Evolutionary conservation across 2,113 vertebrate genomes (phyloP), one percentile per base, ranked within the genome.

Genomic region (Eidolon helvum): DNA sequence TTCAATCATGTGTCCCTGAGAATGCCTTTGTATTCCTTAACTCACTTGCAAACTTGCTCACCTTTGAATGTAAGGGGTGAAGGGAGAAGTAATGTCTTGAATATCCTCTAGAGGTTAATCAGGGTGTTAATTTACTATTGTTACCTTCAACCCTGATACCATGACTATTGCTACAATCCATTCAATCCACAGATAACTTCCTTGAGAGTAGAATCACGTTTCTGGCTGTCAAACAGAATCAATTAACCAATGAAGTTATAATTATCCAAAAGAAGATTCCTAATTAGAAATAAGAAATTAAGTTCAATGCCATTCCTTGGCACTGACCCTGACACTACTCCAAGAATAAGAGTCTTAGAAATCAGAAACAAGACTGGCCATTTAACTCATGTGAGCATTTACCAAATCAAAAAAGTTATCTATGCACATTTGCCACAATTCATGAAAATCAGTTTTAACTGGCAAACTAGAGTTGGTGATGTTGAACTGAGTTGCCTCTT

Each of bases 181-280:
- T 59, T 88, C n/a, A 74, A 15, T 35, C 40, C 66, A 80, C 68
- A 94, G 66, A 94, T 61, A 86, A 78, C 35, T 86, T 94, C 45
- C 63, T 97, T 65, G 26, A 85, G 43, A 97, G 35, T 4, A 57
- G 65, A 96, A 14, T 90, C 84, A 94, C 14, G 5, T 4, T 53
- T 69, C 57, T 71, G 50, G 19, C 63, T 92, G 91, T 91, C 91
- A 96, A 83, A 72, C 26, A 88, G 71, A 78, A 90, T 95, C 93
- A 89, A 91, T 96, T 94, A 94, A 72, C 61, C 88, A 96, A 28
- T 91, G 82, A 92, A 90, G 66, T 83, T 94, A 92, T 35, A 97
- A 90, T 91, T 66, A 79, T 53, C 24, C 85, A 86, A 85, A 94
- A 93, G 59, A 69, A 82, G 12, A 59, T 83, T 48, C 91, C 87